These are phyloP conservation scores for Acanthornis magna DNA, from an alignment of 2,797 vertebrate species.

Conservation along the genomic window DNA sequence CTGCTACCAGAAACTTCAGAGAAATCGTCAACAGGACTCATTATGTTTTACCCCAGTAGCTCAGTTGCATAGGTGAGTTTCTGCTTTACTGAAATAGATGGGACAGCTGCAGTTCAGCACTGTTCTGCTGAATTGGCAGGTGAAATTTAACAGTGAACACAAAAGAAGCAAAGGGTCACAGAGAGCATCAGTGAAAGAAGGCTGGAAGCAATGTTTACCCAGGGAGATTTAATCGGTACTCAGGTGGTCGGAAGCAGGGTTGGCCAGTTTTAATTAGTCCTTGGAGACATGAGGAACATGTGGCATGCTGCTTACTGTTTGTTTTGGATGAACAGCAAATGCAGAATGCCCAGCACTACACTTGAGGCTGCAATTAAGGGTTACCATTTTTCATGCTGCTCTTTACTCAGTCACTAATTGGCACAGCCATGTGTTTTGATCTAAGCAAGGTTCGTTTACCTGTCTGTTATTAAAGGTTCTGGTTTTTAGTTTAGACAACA, in stretches of 20 bases:
- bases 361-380: conserved; percentile 29
- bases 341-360: neutral
- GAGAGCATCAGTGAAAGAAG: neutral
- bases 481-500: neutral
- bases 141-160: neutral
- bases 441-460: neutral
- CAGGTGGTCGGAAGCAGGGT: neutral
- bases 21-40: accelerated
- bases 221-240: neutral
- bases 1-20: neutral
- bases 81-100: neutral
- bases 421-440: neutral
- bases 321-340: conserved; percentile 13
- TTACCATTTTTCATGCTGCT: neutral
- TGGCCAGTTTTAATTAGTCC: conserved; percentile 45
- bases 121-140: neutral
- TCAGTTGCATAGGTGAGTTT: neutral
- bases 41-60: neutral
- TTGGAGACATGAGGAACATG: conserved; percentile 19
- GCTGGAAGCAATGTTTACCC: neutral
- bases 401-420: neutral
- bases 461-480: neutral
- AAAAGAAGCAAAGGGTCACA: neutral
- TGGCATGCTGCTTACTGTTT: conserved; percentile 11
- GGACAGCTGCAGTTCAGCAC: neutral